Conservation (phyloP, 64 coral and sea anemone genomes). For the Dendronephthya gigantea region DNA sequence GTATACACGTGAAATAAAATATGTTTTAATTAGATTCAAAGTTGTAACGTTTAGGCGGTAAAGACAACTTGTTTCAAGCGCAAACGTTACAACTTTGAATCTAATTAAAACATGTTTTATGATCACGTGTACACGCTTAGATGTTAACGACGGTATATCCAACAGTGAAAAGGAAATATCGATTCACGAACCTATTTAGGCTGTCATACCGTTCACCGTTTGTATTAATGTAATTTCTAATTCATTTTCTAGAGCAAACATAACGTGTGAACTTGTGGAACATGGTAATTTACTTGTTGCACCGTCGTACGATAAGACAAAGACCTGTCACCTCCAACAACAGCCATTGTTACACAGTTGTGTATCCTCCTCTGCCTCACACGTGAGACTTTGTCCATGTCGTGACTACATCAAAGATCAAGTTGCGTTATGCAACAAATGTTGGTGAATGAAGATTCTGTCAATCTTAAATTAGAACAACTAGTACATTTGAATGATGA, state of each 20-base stretch:
- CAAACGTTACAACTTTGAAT: too few species aligned
- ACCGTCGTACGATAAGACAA: background rate
- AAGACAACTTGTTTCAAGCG: too few species aligned
- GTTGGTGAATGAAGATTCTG: background rate
- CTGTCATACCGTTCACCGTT: too few species aligned
- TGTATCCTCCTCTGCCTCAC: background rate
- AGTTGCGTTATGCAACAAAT: background rate
- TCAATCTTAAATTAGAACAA: background rate
- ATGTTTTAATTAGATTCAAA: background rate
- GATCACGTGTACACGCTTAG: too few species aligned
- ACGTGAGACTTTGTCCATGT: background rate
- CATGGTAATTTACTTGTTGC: background rate
- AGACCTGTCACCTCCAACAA: background rate
- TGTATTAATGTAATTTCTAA: too few species aligned
- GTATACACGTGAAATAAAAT: too few species aligned
- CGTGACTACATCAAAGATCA: conserved; percentile 2
- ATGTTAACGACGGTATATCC: too few species aligned
- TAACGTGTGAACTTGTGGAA: background rate
- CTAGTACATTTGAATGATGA: background rate
- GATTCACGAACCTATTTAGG: too few species aligned
- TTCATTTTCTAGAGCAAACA: background rate
- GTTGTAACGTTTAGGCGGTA: too few species aligned
- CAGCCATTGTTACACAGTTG: background rate
- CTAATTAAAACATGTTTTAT: too few species aligned
- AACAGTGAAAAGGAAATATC: too few species aligned